Percentiles rank a stretch among this genome's conserved stretches.
phyloP scores from a whole-genome alignment of 2,797 vertebrate species.

The Brotogeris chrysoptera region DNA sequence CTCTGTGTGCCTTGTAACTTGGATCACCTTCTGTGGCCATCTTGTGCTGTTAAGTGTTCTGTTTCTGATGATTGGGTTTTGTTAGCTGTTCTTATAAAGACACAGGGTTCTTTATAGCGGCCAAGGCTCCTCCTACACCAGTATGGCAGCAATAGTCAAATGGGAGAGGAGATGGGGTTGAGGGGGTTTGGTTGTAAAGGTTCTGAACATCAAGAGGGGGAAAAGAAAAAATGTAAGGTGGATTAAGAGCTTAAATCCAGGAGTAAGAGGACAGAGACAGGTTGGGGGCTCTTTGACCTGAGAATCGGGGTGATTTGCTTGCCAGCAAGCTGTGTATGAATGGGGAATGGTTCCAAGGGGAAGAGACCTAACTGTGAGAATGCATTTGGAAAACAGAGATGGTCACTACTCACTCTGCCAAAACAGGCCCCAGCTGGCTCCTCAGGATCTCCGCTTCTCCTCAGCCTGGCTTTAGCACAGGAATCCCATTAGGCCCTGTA shows the following conservation, averaged over 20 bases:
- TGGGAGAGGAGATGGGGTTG: background rate
- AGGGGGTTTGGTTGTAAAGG: background rate
- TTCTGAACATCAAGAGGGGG: background rate
- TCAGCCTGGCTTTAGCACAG: background rate
- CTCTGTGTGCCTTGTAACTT: background rate
- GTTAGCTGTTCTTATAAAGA: background rate
- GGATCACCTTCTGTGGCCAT: background rate
- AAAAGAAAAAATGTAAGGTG: background rate
- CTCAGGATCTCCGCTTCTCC: background rate
- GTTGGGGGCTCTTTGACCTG: background rate
- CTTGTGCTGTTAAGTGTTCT: background rate
- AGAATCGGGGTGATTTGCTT: background rate
- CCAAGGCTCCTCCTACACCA: background rate
- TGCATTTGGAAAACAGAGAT: background rate
- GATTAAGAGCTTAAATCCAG: background rate
- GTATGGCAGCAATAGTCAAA: background rate
- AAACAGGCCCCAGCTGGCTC: fast-evolving
- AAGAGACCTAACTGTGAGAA: background rate
- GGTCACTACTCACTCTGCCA: background rate
- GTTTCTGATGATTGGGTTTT: background rate
- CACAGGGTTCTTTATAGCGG: background rate
- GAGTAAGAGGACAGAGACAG: background rate
- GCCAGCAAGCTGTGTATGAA: background rate
- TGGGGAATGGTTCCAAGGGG: background rate
- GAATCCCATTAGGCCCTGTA: background rate